A percentile compares a stretch with the other conserved stretches of the same genome.
Evolutionary conservation across 64 coral and sea anemone genomes (phyloP).

Genomic region (Stichodactyla helianthus): DNA sequence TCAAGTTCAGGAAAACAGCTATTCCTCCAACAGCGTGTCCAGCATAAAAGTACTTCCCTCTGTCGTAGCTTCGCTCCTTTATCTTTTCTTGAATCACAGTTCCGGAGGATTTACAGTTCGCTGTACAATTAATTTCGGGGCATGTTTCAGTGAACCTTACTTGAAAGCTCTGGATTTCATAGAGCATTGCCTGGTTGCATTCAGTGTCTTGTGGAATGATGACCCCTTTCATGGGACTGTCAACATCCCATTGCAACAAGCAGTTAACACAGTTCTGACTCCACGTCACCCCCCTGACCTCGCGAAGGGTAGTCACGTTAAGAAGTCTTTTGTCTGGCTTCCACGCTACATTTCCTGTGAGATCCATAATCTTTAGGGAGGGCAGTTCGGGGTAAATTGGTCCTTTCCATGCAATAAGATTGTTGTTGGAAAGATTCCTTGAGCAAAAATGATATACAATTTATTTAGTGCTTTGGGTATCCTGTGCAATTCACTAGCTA

Average conservation of each 20-base stretch:
- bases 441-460: background rate
- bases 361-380: constrained; percentile 22
- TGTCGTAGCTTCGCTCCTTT: background rate
- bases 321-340: constrained; percentile 34
- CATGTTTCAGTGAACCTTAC: background rate
- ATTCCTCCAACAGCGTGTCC: background rate
- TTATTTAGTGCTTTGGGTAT: no score
- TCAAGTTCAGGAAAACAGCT: constrained; percentile 13
- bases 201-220: background rate
- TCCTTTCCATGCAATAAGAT: constrained; percentile 28
- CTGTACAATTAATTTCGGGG: background rate
- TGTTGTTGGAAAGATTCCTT: constrained; percentile 34
- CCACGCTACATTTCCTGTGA: constrained; percentile 27
- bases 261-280: constrained; percentile 32
- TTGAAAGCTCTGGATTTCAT: background rate
- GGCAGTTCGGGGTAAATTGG: constrained; percentile 11
- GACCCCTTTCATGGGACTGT: background rate
- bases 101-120: background rate
- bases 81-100: background rate
- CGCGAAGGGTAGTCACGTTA: background rate
- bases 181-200: background rate
- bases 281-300: constrained; percentile 29
- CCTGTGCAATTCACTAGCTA: no score
- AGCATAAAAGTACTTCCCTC: background rate
- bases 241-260: background rate